A percentile compares a stretch with the other conserved stretches of the same genome.
phyloP scores from a whole-genome alignment of 2,888 invertebrate species.

The Agrypnus murinus region DNA sequence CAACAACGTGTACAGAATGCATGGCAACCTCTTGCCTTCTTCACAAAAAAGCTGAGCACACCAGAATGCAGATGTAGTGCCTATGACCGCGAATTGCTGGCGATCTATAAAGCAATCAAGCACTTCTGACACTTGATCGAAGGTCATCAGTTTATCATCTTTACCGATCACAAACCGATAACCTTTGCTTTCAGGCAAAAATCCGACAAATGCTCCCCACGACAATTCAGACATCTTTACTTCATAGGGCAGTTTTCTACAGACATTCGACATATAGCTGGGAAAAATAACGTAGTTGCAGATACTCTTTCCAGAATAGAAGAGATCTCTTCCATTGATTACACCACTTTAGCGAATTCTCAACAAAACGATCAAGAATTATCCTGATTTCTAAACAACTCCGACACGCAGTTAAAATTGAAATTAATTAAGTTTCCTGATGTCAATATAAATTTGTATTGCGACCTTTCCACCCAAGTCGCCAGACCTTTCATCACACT shows the following conservation, averaged over 20 bases:
- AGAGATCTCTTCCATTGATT: neutral
- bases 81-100: slow-evolving; percentile 4
- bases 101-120: slow-evolving; percentile 55
- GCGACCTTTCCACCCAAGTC: neutral
- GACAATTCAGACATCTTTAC: slow-evolving; percentile 43
- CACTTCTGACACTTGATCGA: slow-evolving; percentile 28
- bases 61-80: slow-evolving; percentile 52
- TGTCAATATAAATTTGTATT: neutral
- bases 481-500: neutral
- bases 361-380: slow-evolving; percentile 21
- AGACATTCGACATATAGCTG: slow-evolving; percentile 37
- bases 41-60: slow-evolving; percentile 62
- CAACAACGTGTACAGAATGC: too few relatives aligned
- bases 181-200: slow-evolving; percentile 61
- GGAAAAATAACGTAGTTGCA: slow-evolving; percentile 13
- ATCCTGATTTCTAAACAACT: neutral
- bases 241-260: slow-evolving; percentile 44
- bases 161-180: slow-evolving; percentile 47
- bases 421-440: neutral
- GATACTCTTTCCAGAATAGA: neutral
- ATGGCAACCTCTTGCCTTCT: slow-evolving; percentile 66
- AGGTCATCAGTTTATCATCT: slow-evolving; percentile 28
- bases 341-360: neutral
- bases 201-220: slow-evolving; percentile 55
- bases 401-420: neutral